phyloP scores from a whole-genome alignment of 2,888 invertebrate genomes.

The Prenolepis imparis region DNA sequence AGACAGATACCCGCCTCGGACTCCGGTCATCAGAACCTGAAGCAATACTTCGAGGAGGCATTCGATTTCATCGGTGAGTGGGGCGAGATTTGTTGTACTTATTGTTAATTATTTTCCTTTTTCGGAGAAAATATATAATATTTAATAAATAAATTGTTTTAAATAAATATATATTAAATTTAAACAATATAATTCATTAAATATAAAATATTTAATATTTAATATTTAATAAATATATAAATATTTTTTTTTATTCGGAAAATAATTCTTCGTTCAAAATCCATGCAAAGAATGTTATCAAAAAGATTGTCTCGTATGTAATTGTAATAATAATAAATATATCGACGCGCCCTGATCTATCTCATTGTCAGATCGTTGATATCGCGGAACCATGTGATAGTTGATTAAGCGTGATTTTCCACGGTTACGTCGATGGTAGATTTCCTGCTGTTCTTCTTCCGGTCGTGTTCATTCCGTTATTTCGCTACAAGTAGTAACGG shows the following conservation, averaged over 20 bases:
- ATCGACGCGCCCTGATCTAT: conserved; percentile 1
- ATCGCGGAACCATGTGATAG: conserved; percentile 1
- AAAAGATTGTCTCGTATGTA: background rate
- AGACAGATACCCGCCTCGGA: conserved; percentile 94
- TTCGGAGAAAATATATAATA: no score
- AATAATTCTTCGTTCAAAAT: background rate
- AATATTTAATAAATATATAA: no score
- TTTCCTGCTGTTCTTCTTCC: conserved; percentile 33
- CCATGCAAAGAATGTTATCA: background rate
- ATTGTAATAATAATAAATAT: background rate
- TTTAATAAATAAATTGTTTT: no score
- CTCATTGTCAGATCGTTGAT: no score
- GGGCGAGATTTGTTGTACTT: conserved; percentile 36
- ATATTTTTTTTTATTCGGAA: background rate
- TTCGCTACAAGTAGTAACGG: conserved; percentile 38
- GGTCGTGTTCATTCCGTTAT: conserved; percentile 62
- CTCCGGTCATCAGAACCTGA: conserved; percentile 94
- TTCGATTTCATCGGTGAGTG: conserved; percentile 94
- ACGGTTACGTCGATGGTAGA: conserved; percentile 34
- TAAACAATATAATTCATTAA: no score
- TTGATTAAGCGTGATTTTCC: conserved; percentile 37
- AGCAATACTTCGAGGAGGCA: conserved; percentile 95
- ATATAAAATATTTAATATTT: no score
- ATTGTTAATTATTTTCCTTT: no score
- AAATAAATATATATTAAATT: no score